Conservation (phyloP, 2,888 invertebrate species). For the Thera britannica region DNA sequence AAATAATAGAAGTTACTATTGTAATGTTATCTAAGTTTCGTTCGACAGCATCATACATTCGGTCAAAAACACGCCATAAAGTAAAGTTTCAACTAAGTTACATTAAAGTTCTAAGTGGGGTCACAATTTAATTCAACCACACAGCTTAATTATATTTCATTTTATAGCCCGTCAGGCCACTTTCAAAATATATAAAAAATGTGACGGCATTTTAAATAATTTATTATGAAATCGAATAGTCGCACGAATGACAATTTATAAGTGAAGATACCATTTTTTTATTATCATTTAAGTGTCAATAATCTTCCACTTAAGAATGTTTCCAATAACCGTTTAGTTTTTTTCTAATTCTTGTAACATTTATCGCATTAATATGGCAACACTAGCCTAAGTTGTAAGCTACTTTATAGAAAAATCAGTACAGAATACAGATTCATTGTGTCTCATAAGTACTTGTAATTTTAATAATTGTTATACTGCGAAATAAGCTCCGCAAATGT, state of each 20-base stretch:
- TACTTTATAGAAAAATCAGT: constrained; percentile 18
- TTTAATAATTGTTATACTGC: background rate
- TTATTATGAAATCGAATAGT: too few relatives aligned
- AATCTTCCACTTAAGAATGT: background rate
- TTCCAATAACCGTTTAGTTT: constrained; percentile 5
- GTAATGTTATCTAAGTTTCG: background rate
- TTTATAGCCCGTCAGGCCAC: constrained; percentile 5
- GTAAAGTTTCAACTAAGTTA: constrained; percentile 9
- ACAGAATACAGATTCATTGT: constrained; percentile 17
- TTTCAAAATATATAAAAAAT: background rate
- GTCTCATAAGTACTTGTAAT: constrained; percentile 9
- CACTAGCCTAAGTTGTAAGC: constrained; percentile 23
- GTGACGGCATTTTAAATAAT: too few relatives aligned
- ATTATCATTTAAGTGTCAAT: background rate
- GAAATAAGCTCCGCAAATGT: constrained; percentile 5
- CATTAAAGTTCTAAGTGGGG: constrained; percentile 15
- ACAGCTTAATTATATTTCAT: constrained; percentile 18
- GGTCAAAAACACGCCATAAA: constrained; percentile 18
- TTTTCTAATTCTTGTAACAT: background rate
- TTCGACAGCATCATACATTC: background rate
- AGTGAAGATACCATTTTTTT: background rate
- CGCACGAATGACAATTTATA: too few relatives aligned
- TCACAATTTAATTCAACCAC: constrained; percentile 37
- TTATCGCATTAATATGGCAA: constrained; percentile 30
- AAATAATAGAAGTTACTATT: background rate